Base-by-base conservation (phyloP, 2,888 invertebrate genomes). In the Drosophila tripunctata region DNA sequence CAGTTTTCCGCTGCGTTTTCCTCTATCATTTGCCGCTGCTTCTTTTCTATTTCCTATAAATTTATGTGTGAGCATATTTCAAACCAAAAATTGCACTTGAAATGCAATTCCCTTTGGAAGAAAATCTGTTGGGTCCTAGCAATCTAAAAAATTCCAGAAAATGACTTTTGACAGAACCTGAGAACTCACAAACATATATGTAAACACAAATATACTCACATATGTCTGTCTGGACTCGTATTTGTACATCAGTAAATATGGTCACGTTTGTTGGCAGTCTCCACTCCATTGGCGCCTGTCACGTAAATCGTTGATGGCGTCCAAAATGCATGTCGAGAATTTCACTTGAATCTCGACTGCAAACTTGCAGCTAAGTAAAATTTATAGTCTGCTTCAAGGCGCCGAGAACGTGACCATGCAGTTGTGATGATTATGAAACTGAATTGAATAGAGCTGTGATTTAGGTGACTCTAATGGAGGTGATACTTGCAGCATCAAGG, bases 351-450 rank as follows among this genome's bases (percentile, higher is more conserved):
- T 83, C 87, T 78, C 81, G 74, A 84, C 81, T 76, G 76, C 56
- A 74, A 76, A 77, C 77, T 85, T 82, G 77, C 76, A 78, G 84
- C 75, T 84, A 81, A 83, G 76, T 74, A 71, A 69, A 80, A 78
- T 83, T 83, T 80, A 83, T 78, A 48, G 78, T 58, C 50, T 52
- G 22, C 67, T 65, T 47, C 55, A 27, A 57, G 73, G 75, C 67
- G 56, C 21, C 33, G 35, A 0, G 75, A 35, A 86, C 82, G 82
- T 83, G 82, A 83, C 80, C 78, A 83, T 86, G 78, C 87, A 83
- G 78, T 58, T 31, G 5, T 41, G 21, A 61, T 24, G 63, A 70
- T 66, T 57, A 36, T 48, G 47, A 45, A 52, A 35, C 56, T 21
- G 35, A 8, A 15, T 51, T 24, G 14, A 10, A 27, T 55, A 2